Conservation (phyloP, 2,797 vertebrate species). For the Eulemur rubriventer region DNA sequence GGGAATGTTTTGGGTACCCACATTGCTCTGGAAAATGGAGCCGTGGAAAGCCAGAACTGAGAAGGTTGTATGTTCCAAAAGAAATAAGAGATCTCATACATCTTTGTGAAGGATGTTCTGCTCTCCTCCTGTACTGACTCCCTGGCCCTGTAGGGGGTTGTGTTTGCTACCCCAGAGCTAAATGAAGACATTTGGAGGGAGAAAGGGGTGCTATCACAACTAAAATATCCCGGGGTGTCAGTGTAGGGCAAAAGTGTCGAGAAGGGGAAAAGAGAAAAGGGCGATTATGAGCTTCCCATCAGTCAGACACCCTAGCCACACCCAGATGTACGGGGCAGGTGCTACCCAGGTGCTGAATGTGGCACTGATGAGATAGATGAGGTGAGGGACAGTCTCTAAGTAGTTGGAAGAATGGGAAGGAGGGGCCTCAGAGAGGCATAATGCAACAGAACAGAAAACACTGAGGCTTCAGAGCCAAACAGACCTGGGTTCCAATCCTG, state of each 20-base stretch:
- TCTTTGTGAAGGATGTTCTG: neutral
- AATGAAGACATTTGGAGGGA: neutral
- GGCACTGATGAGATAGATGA: neutral
- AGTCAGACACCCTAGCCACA: neutral
- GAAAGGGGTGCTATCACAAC: neutral
- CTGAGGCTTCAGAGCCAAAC: neutral
- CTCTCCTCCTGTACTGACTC: neutral
- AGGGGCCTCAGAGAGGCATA: neutral
- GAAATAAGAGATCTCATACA: neutral
- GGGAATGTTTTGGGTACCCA: neutral
- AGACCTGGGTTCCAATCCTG: neutral
- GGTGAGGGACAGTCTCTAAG: neutral
- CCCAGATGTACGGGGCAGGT: neutral
- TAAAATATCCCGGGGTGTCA: neutral
- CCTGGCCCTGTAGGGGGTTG: neutral
- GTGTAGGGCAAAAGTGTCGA: neutral
- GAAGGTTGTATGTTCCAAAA: neutral
- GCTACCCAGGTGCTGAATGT: neutral
- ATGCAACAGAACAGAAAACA: neutral
- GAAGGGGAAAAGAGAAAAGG: neutral
- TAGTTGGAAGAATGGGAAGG: neutral
- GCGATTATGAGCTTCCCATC: neutral
- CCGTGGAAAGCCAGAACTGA: neutral
- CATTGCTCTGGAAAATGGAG: neutral
- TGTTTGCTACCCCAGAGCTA: neutral